These are phyloP conservation scores for Menidia beryllina DNA, from an alignment of 2,113 vertebrate species.

Conservation along the genomic window DNA sequence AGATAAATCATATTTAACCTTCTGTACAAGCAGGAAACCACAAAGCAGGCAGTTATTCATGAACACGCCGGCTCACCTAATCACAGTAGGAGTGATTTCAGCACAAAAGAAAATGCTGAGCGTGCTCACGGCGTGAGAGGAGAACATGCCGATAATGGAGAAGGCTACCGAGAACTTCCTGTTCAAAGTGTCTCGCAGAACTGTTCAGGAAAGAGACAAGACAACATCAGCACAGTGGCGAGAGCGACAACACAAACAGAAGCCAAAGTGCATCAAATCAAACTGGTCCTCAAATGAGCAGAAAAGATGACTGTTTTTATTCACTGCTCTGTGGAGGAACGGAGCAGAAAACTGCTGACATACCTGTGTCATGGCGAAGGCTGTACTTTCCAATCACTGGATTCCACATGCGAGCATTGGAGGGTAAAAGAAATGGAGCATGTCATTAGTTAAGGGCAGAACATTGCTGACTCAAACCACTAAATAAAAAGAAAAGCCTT, in stretches of 20 bases:
- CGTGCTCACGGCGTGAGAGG: conserved; percentile 93
- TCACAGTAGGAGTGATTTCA: conserved; percentile 97
- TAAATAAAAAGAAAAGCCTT: conserved; percentile 10
- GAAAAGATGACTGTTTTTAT: not conserved
- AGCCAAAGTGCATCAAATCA: not conserved
- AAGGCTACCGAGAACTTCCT: conserved; percentile 94
- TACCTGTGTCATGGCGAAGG: conserved; percentile 95
- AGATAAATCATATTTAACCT: not conserved
- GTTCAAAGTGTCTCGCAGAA: conserved; percentile 92
- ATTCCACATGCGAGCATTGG: conserved; percentile 33
- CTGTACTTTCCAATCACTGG: conserved; percentile 98
- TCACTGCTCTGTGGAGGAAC: not conserved
- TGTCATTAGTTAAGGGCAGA: conserved; percentile 34
- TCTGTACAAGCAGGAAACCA: not conserved
- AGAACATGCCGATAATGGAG: conserved; percentile 98
- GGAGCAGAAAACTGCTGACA: not conserved
- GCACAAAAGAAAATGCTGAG: conserved; percentile 98
- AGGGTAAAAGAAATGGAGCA: conserved; percentile 12
- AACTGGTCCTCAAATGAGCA: not conserved
- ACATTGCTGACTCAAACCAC: conserved; percentile 36
- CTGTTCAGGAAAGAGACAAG: conserved; percentile 75
- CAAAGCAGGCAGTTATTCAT: not conserved
- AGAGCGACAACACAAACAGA: not conserved
- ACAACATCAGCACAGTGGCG: not conserved
- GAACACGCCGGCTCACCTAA: conserved; percentile 85